phyloP scores from a whole-genome alignment of 2,888 invertebrate species.

The Exocentrus adspersus region DNA sequence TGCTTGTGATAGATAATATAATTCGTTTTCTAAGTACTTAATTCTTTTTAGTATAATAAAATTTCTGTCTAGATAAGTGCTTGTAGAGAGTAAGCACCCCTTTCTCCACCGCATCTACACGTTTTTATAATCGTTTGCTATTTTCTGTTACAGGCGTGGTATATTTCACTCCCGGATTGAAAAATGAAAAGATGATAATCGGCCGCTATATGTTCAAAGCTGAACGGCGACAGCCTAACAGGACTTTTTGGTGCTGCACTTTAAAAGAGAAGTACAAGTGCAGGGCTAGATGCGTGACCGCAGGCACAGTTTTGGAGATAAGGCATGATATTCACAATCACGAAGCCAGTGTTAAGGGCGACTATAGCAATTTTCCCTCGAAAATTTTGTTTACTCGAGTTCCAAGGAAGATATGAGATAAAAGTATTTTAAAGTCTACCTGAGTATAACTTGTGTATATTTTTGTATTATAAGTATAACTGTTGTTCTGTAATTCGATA shows the following conservation, averaged over 20 bases:
- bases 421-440: not conserved
- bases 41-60: no score
- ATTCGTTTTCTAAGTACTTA: no score
- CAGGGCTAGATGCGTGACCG: slow-evolving; percentile 25
- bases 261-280: slow-evolving; percentile 36
- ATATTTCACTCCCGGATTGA: slow-evolving; percentile 42
- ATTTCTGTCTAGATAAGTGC: no score
- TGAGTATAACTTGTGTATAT: no score
- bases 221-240: slow-evolving; percentile 35
- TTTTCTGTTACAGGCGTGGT: slow-evolving; percentile 40
- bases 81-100: no score
- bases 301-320: slow-evolving; percentile 12
- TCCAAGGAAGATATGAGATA: not conserved
- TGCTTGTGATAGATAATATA: no score
- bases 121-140: not conserved
- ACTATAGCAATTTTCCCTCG: not conserved
- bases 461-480: no score
- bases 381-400: slow-evolving; percentile 15
- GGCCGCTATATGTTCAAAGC: slow-evolving; percentile 42
- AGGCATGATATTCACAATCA: not conserved
- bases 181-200: slow-evolving; percentile 47
- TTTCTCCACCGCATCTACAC: not conserved
- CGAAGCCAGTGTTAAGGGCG: not conserved
- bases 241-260: slow-evolving; percentile 47
- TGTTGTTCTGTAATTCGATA: no score